Percentiles rank a stretch among this genome's conserved stretches.
Conservation (phyloP, 2,113 vertebrate species). For the Antennarius striatus region DNA sequence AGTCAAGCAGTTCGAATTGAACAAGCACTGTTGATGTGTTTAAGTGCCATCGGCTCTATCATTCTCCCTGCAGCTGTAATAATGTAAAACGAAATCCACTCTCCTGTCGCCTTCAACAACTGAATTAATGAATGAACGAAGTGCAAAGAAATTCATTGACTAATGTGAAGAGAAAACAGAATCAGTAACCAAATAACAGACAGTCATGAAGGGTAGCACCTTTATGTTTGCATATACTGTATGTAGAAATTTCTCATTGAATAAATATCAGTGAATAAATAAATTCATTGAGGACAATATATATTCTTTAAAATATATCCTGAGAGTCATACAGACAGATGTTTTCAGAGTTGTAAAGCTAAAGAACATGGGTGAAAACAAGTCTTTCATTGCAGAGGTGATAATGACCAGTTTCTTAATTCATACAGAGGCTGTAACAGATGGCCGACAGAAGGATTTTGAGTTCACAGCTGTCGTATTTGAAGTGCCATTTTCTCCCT, state of each 20-base stretch:
- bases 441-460: slow-evolving; percentile 19
- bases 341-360: neutral
- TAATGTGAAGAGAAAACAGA: too few species aligned
- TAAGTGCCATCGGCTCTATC: too few species aligned
- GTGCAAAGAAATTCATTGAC: too few species aligned
- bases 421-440: slow-evolving; percentile 20
- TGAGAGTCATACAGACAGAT: neutral
- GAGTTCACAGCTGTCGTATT: slow-evolving; percentile 17
- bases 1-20: too few species aligned
- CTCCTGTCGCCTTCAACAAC: too few species aligned
- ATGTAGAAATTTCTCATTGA: slow-evolving; percentile 3
- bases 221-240: slow-evolving; percentile 8
- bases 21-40: too few species aligned
- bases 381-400: too few species aligned
- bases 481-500: slow-evolving; percentile 1
- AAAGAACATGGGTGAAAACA: too few species aligned
- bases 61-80: too few species aligned
- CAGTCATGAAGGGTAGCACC: neutral
- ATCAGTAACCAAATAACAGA: neutral
- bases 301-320: slow-evolving; percentile 1
- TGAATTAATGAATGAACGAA: too few species aligned
- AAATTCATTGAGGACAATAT: neutral
- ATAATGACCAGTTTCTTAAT: too few species aligned
- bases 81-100: too few species aligned
- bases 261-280: slow-evolving; percentile 38